Percentiles rank a stretch among this genome's conserved stretches.
phyloP scores from a whole-genome alignment of 2,888 invertebrate genomes.

The Chrysolina haemoptera region DNA sequence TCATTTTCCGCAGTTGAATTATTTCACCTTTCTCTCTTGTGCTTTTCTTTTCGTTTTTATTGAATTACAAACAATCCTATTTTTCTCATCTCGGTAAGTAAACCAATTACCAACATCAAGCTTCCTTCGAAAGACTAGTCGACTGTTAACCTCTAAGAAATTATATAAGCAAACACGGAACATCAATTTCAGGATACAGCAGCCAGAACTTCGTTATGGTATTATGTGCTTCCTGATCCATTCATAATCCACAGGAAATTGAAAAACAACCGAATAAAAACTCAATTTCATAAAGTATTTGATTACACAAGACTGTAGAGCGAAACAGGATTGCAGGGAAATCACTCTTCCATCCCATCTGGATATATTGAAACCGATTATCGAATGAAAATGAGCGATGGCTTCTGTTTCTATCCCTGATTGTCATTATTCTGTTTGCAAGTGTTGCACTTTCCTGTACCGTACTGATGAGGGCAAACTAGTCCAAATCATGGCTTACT shows the following conservation, averaged over 20 bases:
- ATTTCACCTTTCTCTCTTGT: no score
- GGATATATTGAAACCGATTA: background rate
- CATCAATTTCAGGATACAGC: background rate
- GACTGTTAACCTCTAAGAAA: background rate
- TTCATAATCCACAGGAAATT: slow-evolving; percentile 10
- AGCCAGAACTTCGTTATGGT: background rate
- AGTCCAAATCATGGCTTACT: no score
- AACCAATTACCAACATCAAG: background rate
- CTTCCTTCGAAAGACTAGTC: background rate
- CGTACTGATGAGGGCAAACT: no score
- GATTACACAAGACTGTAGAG: background rate
- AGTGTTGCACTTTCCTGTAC: no score
- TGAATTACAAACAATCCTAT: background rate
- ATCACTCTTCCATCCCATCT: background rate
- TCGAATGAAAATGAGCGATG: background rate
- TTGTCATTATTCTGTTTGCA: no score
- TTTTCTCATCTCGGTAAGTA: background rate
- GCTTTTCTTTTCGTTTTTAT: background rate
- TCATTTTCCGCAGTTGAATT: no score
- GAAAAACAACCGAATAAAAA: slow-evolving; percentile 4
- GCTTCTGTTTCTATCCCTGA: background rate
- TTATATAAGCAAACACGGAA: slow-evolving; percentile 18
- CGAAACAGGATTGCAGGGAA: background rate
- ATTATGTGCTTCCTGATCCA: slow-evolving; percentile 13
- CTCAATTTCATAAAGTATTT: slow-evolving; percentile 4